phyloP scores from a whole-genome alignment of 2,113 vertebrate genomes.

The Neofelis nebulosa region DNA sequence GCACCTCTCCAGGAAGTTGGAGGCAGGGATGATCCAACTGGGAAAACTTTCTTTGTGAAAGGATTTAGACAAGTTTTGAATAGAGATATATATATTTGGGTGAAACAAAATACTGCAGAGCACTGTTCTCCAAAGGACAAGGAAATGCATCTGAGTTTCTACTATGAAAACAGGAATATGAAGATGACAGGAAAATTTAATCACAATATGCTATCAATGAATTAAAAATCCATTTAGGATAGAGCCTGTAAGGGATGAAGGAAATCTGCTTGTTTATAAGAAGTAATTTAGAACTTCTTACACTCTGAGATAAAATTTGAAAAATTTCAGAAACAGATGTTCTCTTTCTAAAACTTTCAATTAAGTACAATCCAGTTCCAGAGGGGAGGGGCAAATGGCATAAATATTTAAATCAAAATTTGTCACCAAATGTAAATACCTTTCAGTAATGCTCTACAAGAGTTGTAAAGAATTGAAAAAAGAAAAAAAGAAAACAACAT shows the following conservation, averaged over 20 bases:
- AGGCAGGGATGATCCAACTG: slow-evolving; percentile 45
- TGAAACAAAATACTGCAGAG: slow-evolving; percentile 72
- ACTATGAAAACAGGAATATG: slow-evolving; percentile 79
- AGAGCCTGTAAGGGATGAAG: slow-evolving; percentile 67
- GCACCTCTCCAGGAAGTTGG: background rate
- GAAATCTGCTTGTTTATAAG: slow-evolving; percentile 76
- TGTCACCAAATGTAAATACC: background rate
- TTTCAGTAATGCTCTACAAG: background rate
- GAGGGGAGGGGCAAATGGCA: background rate
- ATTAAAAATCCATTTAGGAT: slow-evolving; percentile 82
- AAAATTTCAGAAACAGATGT: slow-evolving; percentile 63
- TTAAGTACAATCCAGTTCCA: slow-evolving; percentile 57
- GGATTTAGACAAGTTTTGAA: slow-evolving; percentile 76
- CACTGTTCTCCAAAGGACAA: slow-evolving; percentile 79
- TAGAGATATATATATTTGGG: slow-evolving; percentile 73
- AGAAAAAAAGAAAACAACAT: background rate
- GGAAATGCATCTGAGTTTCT: slow-evolving; percentile 82
- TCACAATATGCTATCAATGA: slow-evolving; percentile 75
- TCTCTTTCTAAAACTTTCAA: slow-evolving; percentile 62
- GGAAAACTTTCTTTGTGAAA: slow-evolving; percentile 74
- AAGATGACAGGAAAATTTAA: slow-evolving; percentile 82
- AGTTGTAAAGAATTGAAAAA: background rate
- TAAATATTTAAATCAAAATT: slow-evolving; percentile 55
- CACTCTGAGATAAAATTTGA: slow-evolving; percentile 6
- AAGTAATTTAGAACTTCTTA: slow-evolving; percentile 81